These are phyloP conservation scores for Plusia festucae DNA, from an alignment of 2,888 invertebrate genomes.

Conservation along the genomic window DNA sequence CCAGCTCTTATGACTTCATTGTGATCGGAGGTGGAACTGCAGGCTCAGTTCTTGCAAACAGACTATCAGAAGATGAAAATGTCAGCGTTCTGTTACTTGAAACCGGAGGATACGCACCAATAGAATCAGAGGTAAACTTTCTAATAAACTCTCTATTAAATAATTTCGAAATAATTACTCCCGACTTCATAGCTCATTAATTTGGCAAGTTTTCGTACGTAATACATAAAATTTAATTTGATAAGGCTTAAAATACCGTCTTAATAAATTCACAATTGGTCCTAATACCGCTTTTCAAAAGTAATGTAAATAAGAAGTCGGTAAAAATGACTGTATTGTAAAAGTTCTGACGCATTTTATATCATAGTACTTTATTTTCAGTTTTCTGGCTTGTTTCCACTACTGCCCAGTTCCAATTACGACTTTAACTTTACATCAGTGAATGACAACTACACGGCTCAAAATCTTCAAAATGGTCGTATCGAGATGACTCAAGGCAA, in stretches of 20 bases:
- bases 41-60: conserved; percentile 44
- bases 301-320: no score
- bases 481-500: conserved; percentile 63
- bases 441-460: conserved; percentile 57
- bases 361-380: conserved; percentile 46
- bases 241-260: no score
- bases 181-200: no score
- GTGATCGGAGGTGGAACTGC: conserved; percentile 52
- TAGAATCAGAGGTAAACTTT: conserved; percentile 41
- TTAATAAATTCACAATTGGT: no score
- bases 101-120: conserved; percentile 32
- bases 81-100: conserved; percentile 41
- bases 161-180: no score
- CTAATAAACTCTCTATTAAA: not conserved
- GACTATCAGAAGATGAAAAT: conserved; percentile 37
- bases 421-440: conserved; percentile 63
- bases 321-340: no score
- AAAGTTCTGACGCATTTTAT: no score
- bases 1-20: conserved; percentile 41
- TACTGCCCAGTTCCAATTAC: conserved; percentile 43
- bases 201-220: no score
- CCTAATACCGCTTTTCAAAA: no score
- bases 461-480: conserved; percentile 37
- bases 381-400: conserved; percentile 60
- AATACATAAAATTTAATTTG: no score